Conservation (phyloP, 2,888 invertebrate species). For the Meteorus colon region DNA sequence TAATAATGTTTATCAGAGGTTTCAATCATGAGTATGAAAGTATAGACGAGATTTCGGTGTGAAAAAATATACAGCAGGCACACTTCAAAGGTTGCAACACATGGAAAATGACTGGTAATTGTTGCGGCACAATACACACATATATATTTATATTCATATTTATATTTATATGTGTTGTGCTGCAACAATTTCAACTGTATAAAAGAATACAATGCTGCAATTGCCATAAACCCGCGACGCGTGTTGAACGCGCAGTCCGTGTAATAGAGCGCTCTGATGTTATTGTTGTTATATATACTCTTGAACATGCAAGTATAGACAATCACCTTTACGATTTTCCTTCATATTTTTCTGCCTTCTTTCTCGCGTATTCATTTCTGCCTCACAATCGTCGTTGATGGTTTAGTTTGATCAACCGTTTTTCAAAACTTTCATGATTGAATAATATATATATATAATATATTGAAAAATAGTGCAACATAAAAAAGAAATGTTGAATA, state of each 20-base stretch:
- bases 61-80: slow-evolving; percentile 36
- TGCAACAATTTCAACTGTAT: slow-evolving; percentile 50
- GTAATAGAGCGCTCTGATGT: slow-evolving; percentile 26
- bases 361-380: background rate
- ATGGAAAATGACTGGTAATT: slow-evolving; percentile 63
- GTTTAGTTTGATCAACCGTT: background rate
- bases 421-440: background rate
- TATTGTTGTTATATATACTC: slow-evolving; percentile 30
- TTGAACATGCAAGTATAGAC: background rate
- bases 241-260: background rate
- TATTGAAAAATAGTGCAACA: no score
- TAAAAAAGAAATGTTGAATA: background rate
- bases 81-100: slow-evolving; percentile 60
- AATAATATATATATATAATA: no score
- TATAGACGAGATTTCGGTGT: background rate
- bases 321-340: background rate
- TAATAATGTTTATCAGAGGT: background rate
- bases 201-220: slow-evolving; percentile 56
- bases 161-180: slow-evolving; percentile 34
- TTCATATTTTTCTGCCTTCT: background rate
- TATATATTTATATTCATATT: slow-evolving; percentile 33
- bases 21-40: background rate
- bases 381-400: background rate
- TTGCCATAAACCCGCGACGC: slow-evolving; percentile 27
- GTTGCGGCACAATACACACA: slow-evolving; percentile 56